Base-by-base conservation (phyloP, 2,888 invertebrate genomes). In the Tachina fera region DNA sequence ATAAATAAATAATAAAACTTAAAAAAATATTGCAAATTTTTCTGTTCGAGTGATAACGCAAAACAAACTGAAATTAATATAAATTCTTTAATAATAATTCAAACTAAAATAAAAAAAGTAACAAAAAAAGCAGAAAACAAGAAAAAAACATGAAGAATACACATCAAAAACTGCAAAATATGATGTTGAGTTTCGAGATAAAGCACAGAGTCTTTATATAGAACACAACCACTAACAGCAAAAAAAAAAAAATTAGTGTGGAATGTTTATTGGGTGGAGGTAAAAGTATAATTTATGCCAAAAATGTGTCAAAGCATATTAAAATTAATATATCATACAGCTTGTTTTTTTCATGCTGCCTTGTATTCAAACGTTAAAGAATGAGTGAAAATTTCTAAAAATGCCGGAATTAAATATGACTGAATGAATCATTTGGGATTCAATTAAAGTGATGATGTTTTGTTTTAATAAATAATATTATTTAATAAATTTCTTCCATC, bases 131-230 rank as follows among this genome's bases (percentile, higher is more conserved):
- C 1, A 51, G 1, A 41, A 58, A 58, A 58, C 41, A n/a, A 31
- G 14, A 22, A 58, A 39, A 4, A 60, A 10, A 56, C 47, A 39
- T 47, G 51, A 63, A 71, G 71, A 74, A 53, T 63, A 72, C 74
- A 84, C 31, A 84, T 61, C 47, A 77, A 84, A 68, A 67, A 71
- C 47, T 67, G 41, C 60, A 76, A 53, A 81, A 72, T 84, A 75
- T 78, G 53, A 61, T 78, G 49, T 79, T 79, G 74, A 75, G 41
- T 65, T 82, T 71, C 16, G 31, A 79, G 86, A 86, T 86, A 86
- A 86, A 76, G 86, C 86, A 86, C 83, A 83, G 31, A 31, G 49
- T 61, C 51, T 56, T 68, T 58, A 60, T 81, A 39, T 43, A 41
- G 13, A 68, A 68, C 16, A 13, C 31, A 22, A 14, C 13, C 79